Percentiles rank a stretch among this genome's conserved stretches.
phyloP scores from a whole-genome alignment of 2,888 invertebrate genomes.

The Polydrusus cervinus region DNA sequence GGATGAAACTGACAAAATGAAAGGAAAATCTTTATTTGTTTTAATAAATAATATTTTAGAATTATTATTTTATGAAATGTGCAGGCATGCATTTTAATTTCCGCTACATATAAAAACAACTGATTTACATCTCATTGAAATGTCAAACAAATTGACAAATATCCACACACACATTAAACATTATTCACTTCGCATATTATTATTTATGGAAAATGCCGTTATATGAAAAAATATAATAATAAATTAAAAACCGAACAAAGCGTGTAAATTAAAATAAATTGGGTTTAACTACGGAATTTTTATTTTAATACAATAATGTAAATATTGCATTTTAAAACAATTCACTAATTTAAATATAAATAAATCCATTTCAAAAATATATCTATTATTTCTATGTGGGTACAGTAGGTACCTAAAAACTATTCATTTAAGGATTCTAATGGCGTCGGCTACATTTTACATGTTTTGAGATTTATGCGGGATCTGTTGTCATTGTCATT shows the following conservation, averaged over 20 bases:
- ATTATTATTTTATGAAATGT: background rate
- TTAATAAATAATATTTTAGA: too few relatives aligned
- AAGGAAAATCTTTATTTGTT: too few relatives aligned
- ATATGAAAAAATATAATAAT: constrained; percentile 16
- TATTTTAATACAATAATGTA: constrained; percentile 1
- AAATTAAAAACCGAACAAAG: constrained; percentile 19
- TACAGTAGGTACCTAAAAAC: too few relatives aligned
- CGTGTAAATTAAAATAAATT: background rate
- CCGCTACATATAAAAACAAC: background rate
- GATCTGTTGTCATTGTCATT: too few relatives aligned
- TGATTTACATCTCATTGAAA: constrained; percentile 10
- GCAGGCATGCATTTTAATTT: background rate
- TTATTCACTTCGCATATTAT: constrained; percentile 7
- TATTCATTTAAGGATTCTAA: too few relatives aligned
- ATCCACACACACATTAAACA: constrained; percentile 20
- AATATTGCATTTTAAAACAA: constrained; percentile 9
- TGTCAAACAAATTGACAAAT: constrained; percentile 25
- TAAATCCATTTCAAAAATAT: background rate
- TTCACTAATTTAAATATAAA: background rate
- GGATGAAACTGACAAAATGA: too few relatives aligned
- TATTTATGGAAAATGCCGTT: constrained; percentile 9
- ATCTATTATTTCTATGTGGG: too few relatives aligned
- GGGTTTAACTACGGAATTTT: constrained; percentile 1
- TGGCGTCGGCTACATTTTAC: too few relatives aligned
- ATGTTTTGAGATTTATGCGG: too few relatives aligned